These are phyloP conservation scores for Pangasius krempfi DNA, from an alignment of 2,797 vertebrate species.

Conservation along the genomic window DNA sequence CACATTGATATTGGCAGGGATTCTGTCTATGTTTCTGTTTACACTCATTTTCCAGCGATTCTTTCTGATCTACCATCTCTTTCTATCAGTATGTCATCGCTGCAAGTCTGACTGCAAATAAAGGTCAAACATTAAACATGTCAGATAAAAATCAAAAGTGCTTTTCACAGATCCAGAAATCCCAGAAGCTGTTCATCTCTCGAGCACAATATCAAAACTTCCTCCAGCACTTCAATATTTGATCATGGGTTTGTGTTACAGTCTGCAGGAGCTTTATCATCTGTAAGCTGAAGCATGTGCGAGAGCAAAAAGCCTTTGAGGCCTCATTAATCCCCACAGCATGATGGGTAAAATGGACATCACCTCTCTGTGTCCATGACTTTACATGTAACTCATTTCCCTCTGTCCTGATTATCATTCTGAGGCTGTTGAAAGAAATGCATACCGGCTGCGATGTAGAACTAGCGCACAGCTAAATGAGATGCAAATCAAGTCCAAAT, in stretches of 20 bases:
- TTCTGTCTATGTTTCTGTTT: constrained; percentile 1
- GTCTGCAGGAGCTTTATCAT: neutral
- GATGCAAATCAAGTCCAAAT: constrained; percentile 14
- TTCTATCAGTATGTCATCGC: constrained; percentile 9
- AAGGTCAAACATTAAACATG: constrained; percentile 16
- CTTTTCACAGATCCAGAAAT: constrained; percentile 6
- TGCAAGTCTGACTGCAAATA: neutral
- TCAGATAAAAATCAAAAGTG: constrained; percentile 1
- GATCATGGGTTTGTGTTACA: neutral
- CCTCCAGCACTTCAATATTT: neutral
- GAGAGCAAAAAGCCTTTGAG: neutral
- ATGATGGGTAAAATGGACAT: constrained; percentile 13
- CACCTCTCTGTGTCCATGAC: neutral
- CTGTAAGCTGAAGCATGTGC: neutral
- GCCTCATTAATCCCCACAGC: neutral
- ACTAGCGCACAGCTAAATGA: neutral
- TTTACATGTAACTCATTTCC: constrained; percentile 6
- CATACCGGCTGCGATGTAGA: neutral
- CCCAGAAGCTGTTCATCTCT: neutral
- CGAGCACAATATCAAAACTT: constrained; percentile 11
- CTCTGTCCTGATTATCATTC: neutral
- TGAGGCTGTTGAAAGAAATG: neutral
- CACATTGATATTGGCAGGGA: neutral
- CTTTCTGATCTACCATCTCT: neutral
- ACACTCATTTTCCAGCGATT: neutral